Evolutionary conservation across 2,113 vertebrate genomes (phyloP).

Genomic region (Tenebrosternarchus preto): DNA sequence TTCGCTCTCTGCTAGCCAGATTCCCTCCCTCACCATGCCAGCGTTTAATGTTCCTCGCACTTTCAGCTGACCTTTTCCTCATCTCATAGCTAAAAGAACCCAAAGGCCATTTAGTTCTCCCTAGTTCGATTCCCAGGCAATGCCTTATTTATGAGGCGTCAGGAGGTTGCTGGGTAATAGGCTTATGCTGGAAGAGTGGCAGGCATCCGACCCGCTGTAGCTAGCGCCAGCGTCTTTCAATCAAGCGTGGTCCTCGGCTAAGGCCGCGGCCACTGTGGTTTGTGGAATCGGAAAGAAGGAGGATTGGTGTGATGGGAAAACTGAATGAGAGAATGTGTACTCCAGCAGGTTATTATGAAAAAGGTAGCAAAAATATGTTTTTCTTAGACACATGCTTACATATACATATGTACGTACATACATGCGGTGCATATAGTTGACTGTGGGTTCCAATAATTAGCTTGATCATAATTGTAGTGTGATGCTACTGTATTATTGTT

Average conservation of each 20-base stretch:
- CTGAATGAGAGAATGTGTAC: constrained; percentile 19
- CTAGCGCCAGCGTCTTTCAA: constrained; percentile 4
- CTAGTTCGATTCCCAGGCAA: not conserved
- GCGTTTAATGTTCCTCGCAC: not conserved
- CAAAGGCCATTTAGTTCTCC: not conserved
- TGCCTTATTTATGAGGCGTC: constrained; percentile 31
- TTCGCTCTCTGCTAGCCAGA: not conserved
- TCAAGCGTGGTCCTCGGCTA: constrained; percentile 9
- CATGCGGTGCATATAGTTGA: no score
- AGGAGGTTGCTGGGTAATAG: constrained; percentile 5
- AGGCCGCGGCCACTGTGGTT: constrained; percentile 7
- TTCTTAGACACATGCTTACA: not conserved
- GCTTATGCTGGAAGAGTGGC: not conserved
- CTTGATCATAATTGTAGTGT: no score
- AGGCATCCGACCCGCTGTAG: constrained; percentile 17
- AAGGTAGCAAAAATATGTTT: not conserved
- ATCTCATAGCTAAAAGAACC: constrained; percentile 12
- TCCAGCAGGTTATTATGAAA: constrained; percentile 27
- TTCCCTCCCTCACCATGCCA: not conserved
- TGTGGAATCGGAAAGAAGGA: constrained; percentile 4
- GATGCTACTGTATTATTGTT: no score
- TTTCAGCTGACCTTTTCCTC: constrained; percentile 7
- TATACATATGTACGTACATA: not conserved
- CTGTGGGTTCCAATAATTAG: no score
- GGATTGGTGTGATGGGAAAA: not conserved